phyloP scores from a whole-genome alignment of 1,140 invertebrate species.

The Conus ventricosus region DNA sequence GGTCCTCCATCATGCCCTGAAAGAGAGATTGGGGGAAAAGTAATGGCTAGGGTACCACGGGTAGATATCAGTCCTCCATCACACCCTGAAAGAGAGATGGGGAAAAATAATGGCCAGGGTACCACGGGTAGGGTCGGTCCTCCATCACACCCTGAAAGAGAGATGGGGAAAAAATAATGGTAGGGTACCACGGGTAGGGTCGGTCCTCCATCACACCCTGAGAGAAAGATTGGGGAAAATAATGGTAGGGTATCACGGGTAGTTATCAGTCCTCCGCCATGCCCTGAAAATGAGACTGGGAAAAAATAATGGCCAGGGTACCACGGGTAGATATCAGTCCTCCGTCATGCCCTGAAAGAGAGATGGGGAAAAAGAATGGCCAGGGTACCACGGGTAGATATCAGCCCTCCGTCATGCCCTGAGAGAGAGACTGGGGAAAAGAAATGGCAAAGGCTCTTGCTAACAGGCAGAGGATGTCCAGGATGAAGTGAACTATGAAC shows the following conservation, averaged over 20 bases:
- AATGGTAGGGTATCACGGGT: no score
- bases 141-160: conserved; percentile 53
- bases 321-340: conserved; percentile 57
- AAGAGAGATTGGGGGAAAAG: not conserved
- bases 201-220: no score
- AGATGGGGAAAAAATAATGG: no score
- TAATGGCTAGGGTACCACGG: conserved; percentile 57
- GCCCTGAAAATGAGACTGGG: conserved; percentile 45
- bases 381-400: conserved; percentile 64
- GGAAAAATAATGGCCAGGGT: conserved; percentile 39
- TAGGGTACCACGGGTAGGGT: conserved; percentile 65
- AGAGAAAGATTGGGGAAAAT: no score
- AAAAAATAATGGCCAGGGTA: conserved; percentile 42
- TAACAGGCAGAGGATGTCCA: not conserved
- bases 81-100: conserved; percentile 48
- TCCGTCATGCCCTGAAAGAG: conserved; percentile 52
- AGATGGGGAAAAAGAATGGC: not conserved
- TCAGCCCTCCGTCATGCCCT: conserved; percentile 52
- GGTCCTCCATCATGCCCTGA: conserved; percentile 54
- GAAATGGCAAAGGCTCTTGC: not conserved
- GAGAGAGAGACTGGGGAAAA: conserved; percentile 24
- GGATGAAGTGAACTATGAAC: no score
- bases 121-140: conserved; percentile 60
- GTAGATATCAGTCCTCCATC: conserved; percentile 49
- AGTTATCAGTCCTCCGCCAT: conserved; percentile 49